Evolutionary conservation across 2,888 invertebrate species (phyloP).

Genomic region (Dynastes maya): DNA sequence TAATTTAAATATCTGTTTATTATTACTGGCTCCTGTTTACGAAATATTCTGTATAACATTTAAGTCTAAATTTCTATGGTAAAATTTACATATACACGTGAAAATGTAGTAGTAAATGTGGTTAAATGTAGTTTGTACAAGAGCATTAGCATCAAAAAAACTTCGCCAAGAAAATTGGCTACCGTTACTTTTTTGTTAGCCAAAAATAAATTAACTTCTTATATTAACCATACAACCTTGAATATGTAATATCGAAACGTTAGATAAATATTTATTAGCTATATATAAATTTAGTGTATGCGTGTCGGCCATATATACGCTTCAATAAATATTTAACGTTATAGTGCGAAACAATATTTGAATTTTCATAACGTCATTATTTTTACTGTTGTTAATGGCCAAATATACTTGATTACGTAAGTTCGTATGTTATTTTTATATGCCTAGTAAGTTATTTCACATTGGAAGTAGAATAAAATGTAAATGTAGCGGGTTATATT

Average conservation of each 20-base stretch:
- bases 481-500: neutral
- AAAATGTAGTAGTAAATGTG: no score
- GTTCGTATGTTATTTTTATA: neutral
- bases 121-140: no score
- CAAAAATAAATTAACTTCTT: slow-evolving; percentile 13
- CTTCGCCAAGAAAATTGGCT: no score
- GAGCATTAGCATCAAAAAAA: no score
- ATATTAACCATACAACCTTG: slow-evolving; percentile 27
- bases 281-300: slow-evolving; percentile 16
- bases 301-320: slow-evolving; percentile 13
- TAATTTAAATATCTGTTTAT: no score
- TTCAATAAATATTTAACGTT: slow-evolving; percentile 12
- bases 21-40: no score
- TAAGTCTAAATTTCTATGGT: neutral
- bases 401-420: slow-evolving; percentile 41
- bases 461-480: neutral
- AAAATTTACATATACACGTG: neutral
- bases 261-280: slow-evolving; percentile 42
- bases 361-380: slow-evolving; percentile 32
- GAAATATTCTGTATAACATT: no score
- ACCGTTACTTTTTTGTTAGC: no score
- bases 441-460: neutral
- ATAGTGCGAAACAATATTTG: slow-evolving; percentile 29
- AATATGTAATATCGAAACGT: slow-evolving; percentile 36
- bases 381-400: slow-evolving; percentile 23